A percentile compares a stretch with the other conserved stretches of the same genome.
Evolutionary conservation across 1,140 invertebrate species (phyloP).

Genomic region (Drosophila hydei): DNA sequence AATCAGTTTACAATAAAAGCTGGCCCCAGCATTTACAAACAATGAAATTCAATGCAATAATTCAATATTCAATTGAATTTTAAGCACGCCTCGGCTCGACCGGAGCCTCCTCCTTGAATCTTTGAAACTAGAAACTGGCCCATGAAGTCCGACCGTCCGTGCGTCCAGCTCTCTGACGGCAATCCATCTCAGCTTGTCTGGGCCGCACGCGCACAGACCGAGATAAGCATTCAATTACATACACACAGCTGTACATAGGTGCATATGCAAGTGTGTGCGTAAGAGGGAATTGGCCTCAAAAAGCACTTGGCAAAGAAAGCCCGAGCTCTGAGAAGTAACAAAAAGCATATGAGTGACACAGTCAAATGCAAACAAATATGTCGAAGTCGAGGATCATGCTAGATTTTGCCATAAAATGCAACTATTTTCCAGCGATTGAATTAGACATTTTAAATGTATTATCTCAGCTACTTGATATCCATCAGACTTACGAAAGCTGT

Average conservation of each 20-base stretch:
- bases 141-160: not conserved
- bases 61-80: slow-evolving; percentile 84
- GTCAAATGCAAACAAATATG: not conserved
- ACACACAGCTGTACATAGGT: not conserved
- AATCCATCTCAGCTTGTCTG: slow-evolving; percentile 72
- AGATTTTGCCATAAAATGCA: not conserved
- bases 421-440: no score
- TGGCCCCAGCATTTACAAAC: slow-evolving; percentile 79
- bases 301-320: slow-evolving; percentile 8
- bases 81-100: slow-evolving; percentile 66
- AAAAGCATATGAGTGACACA: not conserved
- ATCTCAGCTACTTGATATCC: no score
- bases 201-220: slow-evolving; percentile 61
- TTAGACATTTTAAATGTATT: no score
- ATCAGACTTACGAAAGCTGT: no score
- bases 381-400: no score
- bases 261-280: slow-evolving; percentile 16
- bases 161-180: slow-evolving; percentile 56
- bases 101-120: slow-evolving; percentile 29
- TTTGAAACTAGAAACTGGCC: slow-evolving; percentile 41
- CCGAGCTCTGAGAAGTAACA: slow-evolving; percentile 9
- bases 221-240: slow-evolving; percentile 39
- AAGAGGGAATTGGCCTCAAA: slow-evolving; percentile 71
- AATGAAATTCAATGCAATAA: slow-evolving; percentile 84
- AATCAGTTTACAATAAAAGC: slow-evolving; percentile 77